Evolutionary conservation across 1,140 invertebrate species (phyloP).

Genomic region (Panagrolaimus sp.): DNA sequence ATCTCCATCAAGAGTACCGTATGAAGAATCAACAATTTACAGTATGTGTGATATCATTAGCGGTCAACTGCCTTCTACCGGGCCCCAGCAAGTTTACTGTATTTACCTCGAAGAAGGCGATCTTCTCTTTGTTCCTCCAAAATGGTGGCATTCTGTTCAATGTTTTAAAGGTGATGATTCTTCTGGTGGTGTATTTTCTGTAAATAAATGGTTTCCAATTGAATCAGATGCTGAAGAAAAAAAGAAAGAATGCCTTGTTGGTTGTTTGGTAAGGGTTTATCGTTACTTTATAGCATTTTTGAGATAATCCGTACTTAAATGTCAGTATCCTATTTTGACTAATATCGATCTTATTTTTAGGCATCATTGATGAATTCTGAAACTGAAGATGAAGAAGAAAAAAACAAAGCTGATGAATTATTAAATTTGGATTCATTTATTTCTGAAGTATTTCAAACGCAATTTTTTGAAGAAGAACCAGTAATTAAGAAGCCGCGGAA

Average conservation of each 20-base stretch:
- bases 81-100: constrained; percentile 61
- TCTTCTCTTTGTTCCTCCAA: constrained; percentile 76
- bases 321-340: no score
- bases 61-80: neutral
- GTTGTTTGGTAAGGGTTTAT: constrained; percentile 21
- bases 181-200: constrained; percentile 10
- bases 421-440: no score
- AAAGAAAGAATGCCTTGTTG: constrained; percentile 22
- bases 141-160: constrained; percentile 93
- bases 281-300: no score
- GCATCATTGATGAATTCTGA: no score
- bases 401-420: no score
- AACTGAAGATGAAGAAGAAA: no score
- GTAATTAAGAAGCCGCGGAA: no score
- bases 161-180: constrained; percentile 59
- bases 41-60: constrained; percentile 65
- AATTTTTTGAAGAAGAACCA: no score
- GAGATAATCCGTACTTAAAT: no score
- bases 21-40: constrained; percentile 93
- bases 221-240: constrained; percentile 15
- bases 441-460: no score
- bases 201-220: constrained; percentile 32
- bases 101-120: constrained; percentile 75
- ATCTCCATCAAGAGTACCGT: constrained; percentile 79
- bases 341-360: no score